These are phyloP conservation scores for Invenusta paracnida DNA, from an alignment of 2,888 invertebrate species.

Conservation along the genomic window DNA sequence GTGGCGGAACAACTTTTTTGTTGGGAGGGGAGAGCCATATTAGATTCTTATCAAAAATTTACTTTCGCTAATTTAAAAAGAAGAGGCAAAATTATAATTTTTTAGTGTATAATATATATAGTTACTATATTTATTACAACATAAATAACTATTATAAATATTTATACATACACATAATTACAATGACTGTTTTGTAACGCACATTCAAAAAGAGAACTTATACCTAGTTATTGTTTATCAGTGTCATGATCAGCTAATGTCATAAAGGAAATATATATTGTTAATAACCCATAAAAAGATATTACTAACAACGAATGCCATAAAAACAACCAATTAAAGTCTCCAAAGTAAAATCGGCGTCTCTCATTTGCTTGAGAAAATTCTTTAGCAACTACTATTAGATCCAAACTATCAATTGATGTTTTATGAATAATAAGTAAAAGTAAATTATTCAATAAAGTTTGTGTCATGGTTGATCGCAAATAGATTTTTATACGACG, in stretches of 20 bases:
- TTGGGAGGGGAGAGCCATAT: neutral
- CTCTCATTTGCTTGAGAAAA: neutral
- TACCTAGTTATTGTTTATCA: constrained; percentile 29
- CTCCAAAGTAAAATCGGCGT: neutral
- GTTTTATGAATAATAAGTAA: neutral
- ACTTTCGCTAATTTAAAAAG: constrained; percentile 1
- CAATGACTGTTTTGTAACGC: constrained; percentile 15
- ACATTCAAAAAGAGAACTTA: constrained; percentile 8
- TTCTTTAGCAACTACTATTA: neutral
- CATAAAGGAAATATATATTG: neutral
- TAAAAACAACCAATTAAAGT: constrained; percentile 5
- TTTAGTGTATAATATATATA: neutral
- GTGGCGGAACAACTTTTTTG: neutral
- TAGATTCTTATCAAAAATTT: neutral
- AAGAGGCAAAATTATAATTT: neutral
- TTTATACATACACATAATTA: constrained; percentile 10
- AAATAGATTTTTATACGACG: neutral
- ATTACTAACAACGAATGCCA: neutral
- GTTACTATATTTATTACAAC: constrained; percentile 8
- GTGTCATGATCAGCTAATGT: constrained; percentile 14
- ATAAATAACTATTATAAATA: neutral
- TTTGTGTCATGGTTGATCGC: neutral
- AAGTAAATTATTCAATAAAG: neutral
- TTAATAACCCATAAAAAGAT: constrained; percentile 23
- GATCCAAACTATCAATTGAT: neutral